Evolutionary conservation across 2,888 invertebrate species (phyloP).

Genomic region (Tachina fera): DNA sequence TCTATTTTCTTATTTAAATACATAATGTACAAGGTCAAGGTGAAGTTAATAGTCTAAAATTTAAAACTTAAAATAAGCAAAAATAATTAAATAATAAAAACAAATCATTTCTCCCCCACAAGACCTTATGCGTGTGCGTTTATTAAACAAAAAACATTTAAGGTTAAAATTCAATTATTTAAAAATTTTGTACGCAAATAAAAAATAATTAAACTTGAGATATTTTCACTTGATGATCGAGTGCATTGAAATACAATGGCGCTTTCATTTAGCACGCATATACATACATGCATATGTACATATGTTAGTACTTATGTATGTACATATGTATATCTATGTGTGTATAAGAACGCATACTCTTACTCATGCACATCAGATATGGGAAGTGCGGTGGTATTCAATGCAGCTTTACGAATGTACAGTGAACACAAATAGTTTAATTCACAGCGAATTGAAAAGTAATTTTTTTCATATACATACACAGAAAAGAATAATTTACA

Average conservation of each 20-base stretch:
- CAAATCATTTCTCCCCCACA: not conserved
- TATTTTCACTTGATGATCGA: slow-evolving; percentile 10
- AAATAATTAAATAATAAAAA: not conserved
- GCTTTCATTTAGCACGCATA: slow-evolving; percentile 6
- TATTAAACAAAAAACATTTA: not conserved
- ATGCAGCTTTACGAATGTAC: too few relatives aligned
- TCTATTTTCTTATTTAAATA: not conserved
- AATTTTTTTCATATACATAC: too few relatives aligned
- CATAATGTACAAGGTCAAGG: slow-evolving; percentile 5
- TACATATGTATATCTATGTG: too few relatives aligned
- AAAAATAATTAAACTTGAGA: not conserved
- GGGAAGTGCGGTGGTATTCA: not conserved
- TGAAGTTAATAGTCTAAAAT: not conserved
- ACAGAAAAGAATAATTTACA: too few relatives aligned
- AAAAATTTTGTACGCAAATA: not conserved
- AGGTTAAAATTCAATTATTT: not conserved
- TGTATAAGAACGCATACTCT: too few relatives aligned
- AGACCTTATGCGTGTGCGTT: not conserved
- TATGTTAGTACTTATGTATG: too few relatives aligned
- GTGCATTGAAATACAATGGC: not conserved
- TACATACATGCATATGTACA: too few relatives aligned
- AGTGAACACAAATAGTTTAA: too few relatives aligned
- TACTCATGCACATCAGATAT: not conserved
- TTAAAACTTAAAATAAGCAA: slow-evolving; percentile 8
- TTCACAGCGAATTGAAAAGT: too few relatives aligned